Conservation (phyloP, 2,888 invertebrate species). For the Camptogramma bilineatum region DNA sequence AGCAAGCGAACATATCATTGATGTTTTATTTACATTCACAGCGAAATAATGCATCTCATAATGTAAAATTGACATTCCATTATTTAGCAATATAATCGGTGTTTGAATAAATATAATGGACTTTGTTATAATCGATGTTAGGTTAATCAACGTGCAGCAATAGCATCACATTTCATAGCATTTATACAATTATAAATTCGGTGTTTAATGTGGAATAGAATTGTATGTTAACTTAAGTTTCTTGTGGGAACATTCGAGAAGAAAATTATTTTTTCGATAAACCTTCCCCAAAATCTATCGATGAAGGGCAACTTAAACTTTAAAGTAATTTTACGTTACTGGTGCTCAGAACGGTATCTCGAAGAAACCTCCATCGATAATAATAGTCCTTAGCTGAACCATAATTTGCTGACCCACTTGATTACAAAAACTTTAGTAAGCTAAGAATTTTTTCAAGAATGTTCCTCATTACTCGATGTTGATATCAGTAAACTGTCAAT, state of each 20-base stretch:
- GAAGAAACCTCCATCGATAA: too few species aligned
- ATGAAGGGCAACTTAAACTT: not conserved
- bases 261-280: not conserved
- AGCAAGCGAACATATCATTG: not conserved
- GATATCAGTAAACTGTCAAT: conserved; percentile 52
- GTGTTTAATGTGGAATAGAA: conserved; percentile 34
- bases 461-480: conserved; percentile 35
- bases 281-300: not conserved
- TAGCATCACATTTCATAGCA: conserved; percentile 25
- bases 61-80: conserved; percentile 9
- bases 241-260: conserved; percentile 32
- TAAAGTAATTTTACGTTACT: not conserved
- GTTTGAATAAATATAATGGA: conserved; percentile 12
- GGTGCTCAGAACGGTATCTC: too few species aligned
- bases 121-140: conserved; percentile 18
- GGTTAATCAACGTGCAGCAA: conserved; percentile 15
- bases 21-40: not conserved
- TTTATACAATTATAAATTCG: conserved; percentile 15
- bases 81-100: conserved; percentile 7
- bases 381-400: too few species aligned
- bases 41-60: conserved; percentile 7
- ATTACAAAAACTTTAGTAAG: not conserved
- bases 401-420: too few species aligned
- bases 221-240: conserved; percentile 50
- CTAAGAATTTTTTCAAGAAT: not conserved